Conservation (phyloP, 2,888 invertebrate species). For the Muschampia plurimacula region DNA sequence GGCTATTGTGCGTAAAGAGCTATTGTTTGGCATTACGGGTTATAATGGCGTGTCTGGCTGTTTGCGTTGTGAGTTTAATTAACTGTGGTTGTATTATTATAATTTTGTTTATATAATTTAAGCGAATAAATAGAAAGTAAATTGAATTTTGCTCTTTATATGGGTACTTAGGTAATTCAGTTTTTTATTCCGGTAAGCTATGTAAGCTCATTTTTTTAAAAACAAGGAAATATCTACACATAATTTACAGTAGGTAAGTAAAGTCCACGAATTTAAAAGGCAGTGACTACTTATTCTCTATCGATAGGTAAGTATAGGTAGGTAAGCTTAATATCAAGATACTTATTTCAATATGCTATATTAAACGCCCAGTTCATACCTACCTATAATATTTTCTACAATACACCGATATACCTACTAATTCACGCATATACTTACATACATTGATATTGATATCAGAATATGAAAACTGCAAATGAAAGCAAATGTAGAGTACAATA, state of each 20-base stretch:
- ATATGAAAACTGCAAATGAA: slow-evolving; percentile 37
- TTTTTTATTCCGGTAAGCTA: too few species aligned
- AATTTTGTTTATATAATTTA: background rate
- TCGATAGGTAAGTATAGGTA: too few species aligned
- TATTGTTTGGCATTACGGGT: slow-evolving; percentile 19
- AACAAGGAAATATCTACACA: too few species aligned
- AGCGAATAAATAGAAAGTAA: too few species aligned
- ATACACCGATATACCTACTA: slow-evolving; percentile 21
- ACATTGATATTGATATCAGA: slow-evolving; percentile 22
- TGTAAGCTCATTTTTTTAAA: too few species aligned
- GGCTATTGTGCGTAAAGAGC: slow-evolving; percentile 50
- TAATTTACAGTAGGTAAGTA: too few species aligned
- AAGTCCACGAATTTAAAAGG: too few species aligned
- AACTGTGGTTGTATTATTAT: background rate
- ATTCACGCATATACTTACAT: slow-evolving; percentile 5
- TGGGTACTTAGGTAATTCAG: too few species aligned
- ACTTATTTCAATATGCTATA: background rate
- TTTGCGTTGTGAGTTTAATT: background rate
- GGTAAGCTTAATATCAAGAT: background rate
- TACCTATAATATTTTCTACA: slow-evolving; percentile 16
- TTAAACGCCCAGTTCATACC: background rate
- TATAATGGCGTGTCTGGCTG: background rate
- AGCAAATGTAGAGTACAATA: slow-evolving; percentile 52
- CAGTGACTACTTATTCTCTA: too few species aligned
- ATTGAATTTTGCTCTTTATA: too few species aligned